These are phyloP conservation scores for Eulemur mongoz DNA, from an alignment of 2,797 vertebrate genomes.

Conservation along the genomic window DNA sequence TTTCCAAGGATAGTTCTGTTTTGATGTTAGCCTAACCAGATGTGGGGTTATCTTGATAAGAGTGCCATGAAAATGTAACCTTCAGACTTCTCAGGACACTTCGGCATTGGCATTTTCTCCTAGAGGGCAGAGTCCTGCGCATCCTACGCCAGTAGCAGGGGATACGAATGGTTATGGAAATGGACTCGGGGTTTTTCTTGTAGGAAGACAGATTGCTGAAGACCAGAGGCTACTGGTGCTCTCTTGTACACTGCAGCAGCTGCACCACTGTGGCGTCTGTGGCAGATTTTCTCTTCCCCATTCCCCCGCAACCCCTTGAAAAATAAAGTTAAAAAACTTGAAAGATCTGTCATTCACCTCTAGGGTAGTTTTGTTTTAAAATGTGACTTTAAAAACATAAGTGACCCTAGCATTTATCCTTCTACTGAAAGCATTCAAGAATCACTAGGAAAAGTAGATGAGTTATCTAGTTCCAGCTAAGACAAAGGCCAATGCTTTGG, in stretches of 20 bases:
- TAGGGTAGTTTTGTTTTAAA: constrained; percentile 14
- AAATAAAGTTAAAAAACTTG: constrained; percentile 11
- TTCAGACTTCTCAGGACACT: constrained; percentile 30
- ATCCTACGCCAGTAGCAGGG: background rate
- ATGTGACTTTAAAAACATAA: constrained; percentile 39
- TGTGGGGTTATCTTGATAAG: constrained; percentile 16
- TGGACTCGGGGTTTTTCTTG: background rate
- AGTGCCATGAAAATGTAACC: background rate
- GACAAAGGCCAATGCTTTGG: constrained; percentile 43
- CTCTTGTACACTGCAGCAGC: background rate
- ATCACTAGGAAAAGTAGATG: background rate
- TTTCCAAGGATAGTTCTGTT: constrained; percentile 64
- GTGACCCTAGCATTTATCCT: background rate
- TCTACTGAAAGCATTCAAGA: background rate
- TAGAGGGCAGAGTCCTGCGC: background rate
- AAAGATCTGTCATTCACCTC: constrained; percentile 2
- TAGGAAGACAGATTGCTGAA: background rate
- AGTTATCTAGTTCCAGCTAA: background rate
- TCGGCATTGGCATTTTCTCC: background rate
- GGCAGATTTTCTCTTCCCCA: background rate
- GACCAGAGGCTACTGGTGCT: background rate
- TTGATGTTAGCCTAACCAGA: background rate
- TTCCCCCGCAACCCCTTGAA: background rate
- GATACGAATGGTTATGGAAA: background rate
- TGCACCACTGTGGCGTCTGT: rapidly evolving